phyloP scores from a whole-genome alignment of 2,113 vertebrate genomes.

The Glaucidium brasilianum region DNA sequence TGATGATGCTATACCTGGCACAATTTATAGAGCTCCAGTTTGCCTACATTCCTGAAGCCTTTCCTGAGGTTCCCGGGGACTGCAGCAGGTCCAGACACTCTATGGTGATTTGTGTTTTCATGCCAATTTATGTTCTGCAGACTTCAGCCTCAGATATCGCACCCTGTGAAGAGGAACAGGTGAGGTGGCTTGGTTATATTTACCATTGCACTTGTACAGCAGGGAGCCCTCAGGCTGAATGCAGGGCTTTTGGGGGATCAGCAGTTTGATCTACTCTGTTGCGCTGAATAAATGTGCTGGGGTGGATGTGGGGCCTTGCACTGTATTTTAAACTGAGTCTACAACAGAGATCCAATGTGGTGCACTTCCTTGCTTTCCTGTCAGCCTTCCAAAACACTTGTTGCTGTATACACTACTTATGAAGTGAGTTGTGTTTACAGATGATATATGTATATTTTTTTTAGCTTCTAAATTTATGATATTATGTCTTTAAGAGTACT shows the following conservation, averaged over 20 bases:
- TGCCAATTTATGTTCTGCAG: background rate
- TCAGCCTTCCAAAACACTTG: background rate
- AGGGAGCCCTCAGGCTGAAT: background rate
- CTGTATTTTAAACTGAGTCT: background rate
- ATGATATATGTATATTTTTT: too few relatives aligned
- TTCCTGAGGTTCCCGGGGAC: background rate
- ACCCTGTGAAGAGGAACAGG: background rate
- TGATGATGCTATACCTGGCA: rapidly evolving
- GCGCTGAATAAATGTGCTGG: background rate
- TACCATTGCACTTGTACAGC: background rate
- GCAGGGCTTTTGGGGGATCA: background rate
- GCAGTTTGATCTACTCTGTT: background rate
- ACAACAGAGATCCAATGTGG: background rate
- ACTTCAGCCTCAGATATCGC: rapidly evolving
- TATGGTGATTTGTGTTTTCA: rapidly evolving
- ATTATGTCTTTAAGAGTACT: background rate
- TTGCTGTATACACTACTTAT: background rate
- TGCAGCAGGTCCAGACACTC: rapidly evolving
- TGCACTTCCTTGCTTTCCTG: background rate
- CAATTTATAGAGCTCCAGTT: background rate
- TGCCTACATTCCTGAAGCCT: rapidly evolving
- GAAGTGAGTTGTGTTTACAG: background rate
- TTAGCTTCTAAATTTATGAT: background rate
- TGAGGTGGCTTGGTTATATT: background rate
- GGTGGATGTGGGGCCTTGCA: background rate